phyloP scores from a whole-genome alignment of 2,888 invertebrate genomes.

The Callyntrura sp. region DNA sequence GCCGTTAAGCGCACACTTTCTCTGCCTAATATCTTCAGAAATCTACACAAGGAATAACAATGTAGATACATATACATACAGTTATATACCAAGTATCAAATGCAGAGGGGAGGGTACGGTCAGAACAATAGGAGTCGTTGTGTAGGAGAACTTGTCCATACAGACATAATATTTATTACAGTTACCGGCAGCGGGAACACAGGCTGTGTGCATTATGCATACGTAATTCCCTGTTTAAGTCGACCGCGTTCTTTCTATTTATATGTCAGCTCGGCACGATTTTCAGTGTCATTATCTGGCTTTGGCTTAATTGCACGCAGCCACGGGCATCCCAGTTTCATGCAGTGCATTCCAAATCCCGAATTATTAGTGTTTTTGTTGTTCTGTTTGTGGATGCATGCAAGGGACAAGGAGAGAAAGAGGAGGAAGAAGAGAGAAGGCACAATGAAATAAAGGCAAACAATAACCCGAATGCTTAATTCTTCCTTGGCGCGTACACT shows the following conservation, averaged over 20 bases:
- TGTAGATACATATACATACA: neutral
- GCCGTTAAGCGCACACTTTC: neutral
- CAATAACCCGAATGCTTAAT: conserved; percentile 22
- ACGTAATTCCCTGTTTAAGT: conserved; percentile 36
- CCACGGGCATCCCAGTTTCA: conserved; percentile 65
- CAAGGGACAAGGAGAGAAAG: neutral
- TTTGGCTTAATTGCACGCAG: conserved; percentile 72
- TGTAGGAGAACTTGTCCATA: no score
- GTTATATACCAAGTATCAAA: neutral
- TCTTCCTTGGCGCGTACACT: conserved; percentile 22
- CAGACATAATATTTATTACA: conserved; percentile 43
- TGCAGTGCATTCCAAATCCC: conserved; percentile 73
- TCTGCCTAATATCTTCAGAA: no score
- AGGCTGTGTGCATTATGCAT: conserved; percentile 46
- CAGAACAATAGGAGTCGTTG: neutral
- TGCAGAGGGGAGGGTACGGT: conserved; percentile 34
- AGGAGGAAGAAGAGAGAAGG: conserved; percentile 10
- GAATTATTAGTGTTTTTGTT: conserved; percentile 65
- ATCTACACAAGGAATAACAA: neutral
- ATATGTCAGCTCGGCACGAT: conserved; percentile 58
- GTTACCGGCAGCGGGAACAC: conserved; percentile 1
- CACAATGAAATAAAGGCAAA: neutral
- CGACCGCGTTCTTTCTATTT: conserved; percentile 7
- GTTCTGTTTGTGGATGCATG: conserved; percentile 34
- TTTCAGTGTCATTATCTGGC: conserved; percentile 72